These are phyloP conservation scores for Agrotis exclamationis DNA, from an alignment of 2,888 invertebrate species.

Conservation along the genomic window DNA sequence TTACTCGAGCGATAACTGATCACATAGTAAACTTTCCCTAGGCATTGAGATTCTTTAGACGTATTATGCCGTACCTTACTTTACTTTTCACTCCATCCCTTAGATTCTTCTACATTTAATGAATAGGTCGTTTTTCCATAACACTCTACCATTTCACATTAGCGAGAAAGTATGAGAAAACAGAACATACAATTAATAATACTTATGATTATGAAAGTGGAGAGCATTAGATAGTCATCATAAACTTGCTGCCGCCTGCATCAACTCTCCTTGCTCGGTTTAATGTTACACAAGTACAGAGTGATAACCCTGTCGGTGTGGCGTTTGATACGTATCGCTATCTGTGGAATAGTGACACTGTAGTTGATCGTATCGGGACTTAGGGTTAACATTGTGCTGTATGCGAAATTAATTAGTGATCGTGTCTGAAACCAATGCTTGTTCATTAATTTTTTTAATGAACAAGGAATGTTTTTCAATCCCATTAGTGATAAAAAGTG, in stretches of 20 bases:
- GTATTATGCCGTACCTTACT: no score
- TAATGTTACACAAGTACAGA: constrained; percentile 23
- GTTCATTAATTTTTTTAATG: no score
- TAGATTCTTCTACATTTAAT: neutral
- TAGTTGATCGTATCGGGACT: constrained; percentile 31
- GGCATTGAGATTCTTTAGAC: no score
- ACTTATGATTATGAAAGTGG: constrained; percentile 41
- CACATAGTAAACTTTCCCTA: no score
- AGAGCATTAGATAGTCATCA: constrained; percentile 31
- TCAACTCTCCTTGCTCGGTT: constrained; percentile 38
- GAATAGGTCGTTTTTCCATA: neutral
- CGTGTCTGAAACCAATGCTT: neutral
- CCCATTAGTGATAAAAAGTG: no score
- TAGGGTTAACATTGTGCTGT: constrained; percentile 15
- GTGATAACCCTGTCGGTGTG: constrained; percentile 50
- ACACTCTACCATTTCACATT: neutral
- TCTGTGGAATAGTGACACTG: constrained; percentile 39
- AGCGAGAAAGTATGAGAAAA: constrained; percentile 25
- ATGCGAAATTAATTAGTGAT: constrained; percentile 7
- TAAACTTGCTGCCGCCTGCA: neutral
- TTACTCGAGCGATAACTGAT: no score
- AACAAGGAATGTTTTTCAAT: no score
- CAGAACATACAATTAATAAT: constrained; percentile 38
- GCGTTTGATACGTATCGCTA: constrained; percentile 35
- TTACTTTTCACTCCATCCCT: no score